These are phyloP conservation scores for Lottia scabra DNA, from an alignment of 2,888 invertebrate species.

Conservation along the genomic window DNA sequence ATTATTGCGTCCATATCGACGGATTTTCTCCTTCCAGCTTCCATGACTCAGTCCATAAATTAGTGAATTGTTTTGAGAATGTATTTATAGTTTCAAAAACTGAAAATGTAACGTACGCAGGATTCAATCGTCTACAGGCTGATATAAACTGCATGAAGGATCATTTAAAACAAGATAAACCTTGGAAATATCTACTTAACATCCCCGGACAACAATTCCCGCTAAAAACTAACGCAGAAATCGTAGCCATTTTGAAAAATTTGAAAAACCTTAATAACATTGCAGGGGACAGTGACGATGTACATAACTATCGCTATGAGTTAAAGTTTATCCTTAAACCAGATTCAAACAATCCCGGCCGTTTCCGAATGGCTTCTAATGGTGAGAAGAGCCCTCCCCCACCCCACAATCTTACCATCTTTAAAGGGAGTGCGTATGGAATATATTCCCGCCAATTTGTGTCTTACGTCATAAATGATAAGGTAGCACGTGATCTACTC, in stretches of 20 bases:
- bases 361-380: not conserved
- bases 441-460: conserved; percentile 64
- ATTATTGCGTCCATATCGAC: conserved; percentile 67
- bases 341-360: conserved; percentile 16
- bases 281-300: conserved; percentile 43
- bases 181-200: conserved; percentile 68
- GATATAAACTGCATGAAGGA: conserved; percentile 67
- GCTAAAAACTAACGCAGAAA: conserved; percentile 64
- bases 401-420: conserved; percentile 40
- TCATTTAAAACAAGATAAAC: conserved; percentile 33
- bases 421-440: conserved; percentile 62
- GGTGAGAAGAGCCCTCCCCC: conserved; percentile 19
- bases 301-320: conserved; percentile 25
- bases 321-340: conserved; percentile 19
- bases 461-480: conserved; percentile 54
- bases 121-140: conserved; percentile 61
- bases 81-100: conserved; percentile 62
- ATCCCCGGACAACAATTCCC: conserved; percentile 65
- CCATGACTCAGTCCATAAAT: conserved; percentile 39
- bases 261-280: conserved; percentile 68
- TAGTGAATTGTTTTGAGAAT: conserved; percentile 62
- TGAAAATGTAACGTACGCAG: conserved; percentile 63
- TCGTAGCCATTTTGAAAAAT: conserved; percentile 63
- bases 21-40: conserved; percentile 38
- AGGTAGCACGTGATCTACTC: conserved; percentile 51